Evolutionary conservation across 2,113 vertebrate genomes (phyloP).

Genomic region (Gopherus evgoodei): DNA sequence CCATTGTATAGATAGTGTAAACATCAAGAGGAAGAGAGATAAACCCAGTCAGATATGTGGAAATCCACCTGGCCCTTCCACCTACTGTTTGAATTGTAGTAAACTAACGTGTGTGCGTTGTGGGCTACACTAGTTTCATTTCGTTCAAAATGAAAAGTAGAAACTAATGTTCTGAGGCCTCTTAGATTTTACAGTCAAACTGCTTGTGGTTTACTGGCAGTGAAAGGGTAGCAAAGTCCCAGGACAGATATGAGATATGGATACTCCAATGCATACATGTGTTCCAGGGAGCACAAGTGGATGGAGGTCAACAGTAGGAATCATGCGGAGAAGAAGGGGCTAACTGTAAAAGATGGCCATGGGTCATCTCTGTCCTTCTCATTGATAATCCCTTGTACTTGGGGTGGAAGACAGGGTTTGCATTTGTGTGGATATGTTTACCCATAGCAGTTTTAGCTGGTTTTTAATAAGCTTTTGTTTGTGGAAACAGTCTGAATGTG

Average conservation of each 20-base stretch:
- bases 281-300: background rate
- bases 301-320: background rate
- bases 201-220: background rate
- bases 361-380: background rate
- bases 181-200: background rate
- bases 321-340: background rate
- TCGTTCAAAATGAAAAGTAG: background rate
- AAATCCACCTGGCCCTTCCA: accelerated
- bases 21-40: background rate
- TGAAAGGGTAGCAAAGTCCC: background rate
- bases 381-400: background rate
- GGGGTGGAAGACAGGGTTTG: background rate
- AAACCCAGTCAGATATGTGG: background rate
- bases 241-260: background rate
- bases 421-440: background rate
- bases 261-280: background rate
- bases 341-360: background rate
- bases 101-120: background rate
- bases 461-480: background rate
- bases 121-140: background rate
- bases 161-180: background rate
- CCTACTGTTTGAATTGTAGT: background rate
- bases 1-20: background rate
- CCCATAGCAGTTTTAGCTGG: background rate
- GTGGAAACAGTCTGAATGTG: background rate